Percentiles rank a stretch among this genome's conserved stretches.
Evolutionary conservation across 2,113 vertebrate genomes (phyloP).

Genomic region (Galeopterus variegatus): DNA sequence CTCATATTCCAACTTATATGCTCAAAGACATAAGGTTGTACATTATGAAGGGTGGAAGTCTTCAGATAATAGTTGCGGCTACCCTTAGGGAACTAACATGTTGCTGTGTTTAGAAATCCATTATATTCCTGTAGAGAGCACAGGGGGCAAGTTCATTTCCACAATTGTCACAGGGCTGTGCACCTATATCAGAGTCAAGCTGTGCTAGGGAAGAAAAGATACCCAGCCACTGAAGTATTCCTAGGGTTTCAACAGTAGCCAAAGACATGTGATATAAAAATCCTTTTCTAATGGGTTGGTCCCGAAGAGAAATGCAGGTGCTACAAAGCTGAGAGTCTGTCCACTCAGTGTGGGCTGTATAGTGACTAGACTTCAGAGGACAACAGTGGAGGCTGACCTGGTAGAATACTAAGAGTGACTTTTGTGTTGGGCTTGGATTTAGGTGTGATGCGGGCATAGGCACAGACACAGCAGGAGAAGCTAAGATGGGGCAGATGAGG

Average conservation of each 20-base stretch:
- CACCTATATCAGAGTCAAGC: neutral
- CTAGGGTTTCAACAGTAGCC: neutral
- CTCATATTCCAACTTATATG: slow-evolving; percentile 43
- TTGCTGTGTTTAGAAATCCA: slow-evolving; percentile 63
- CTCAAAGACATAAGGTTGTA: slow-evolving; percentile 58
- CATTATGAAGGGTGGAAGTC: slow-evolving; percentile 46
- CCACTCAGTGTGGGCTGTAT: too few species aligned
- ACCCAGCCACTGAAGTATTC: neutral
- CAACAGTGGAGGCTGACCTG: neutral
- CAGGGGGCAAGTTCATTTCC: neutral
- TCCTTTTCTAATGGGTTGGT: neutral
- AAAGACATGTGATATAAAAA: neutral
- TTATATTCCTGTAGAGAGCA: slow-evolving; percentile 13
- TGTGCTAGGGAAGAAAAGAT: slow-evolving; percentile 27
- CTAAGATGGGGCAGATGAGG: neutral
- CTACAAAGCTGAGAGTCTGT: neutral
- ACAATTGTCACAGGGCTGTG: slow-evolving; percentile 34
- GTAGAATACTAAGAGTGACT: neutral
- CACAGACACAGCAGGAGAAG: neutral
- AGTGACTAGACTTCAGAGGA: neutral
- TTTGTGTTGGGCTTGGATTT: neutral
- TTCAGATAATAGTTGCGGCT: slow-evolving; percentile 31
- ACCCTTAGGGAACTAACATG: neutral
- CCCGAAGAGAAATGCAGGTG: neutral
- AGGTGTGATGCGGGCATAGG: neutral